A percentile compares a stretch with the other conserved stretches of the same genome.
Conservation (phyloP, 2,888 invertebrate species). For the Erebia ligea region DNA sequence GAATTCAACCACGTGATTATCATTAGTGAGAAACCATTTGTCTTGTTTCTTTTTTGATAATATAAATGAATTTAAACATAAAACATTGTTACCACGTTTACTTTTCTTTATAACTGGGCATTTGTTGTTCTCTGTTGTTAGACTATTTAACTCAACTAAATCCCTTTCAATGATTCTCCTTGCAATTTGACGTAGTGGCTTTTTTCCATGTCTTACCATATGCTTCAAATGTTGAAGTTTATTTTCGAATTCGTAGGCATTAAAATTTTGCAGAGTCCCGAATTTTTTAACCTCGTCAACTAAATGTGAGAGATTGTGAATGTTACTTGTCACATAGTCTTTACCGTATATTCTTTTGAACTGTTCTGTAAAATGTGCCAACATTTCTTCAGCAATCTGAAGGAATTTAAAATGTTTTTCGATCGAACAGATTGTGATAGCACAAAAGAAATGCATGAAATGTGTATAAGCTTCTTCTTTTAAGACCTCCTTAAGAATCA, state of each 20-base stretch:
- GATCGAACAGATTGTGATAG: slow-evolving; percentile 40
- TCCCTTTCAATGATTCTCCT: slow-evolving; percentile 13
- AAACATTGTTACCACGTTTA: slow-evolving; percentile 1
- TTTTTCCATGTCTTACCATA: slow-evolving; percentile 14
- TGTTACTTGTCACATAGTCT: slow-evolving; percentile 39
- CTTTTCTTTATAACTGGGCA: slow-evolving; percentile 19
- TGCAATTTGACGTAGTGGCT: slow-evolving; percentile 11
- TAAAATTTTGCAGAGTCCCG: slow-evolving; percentile 15
- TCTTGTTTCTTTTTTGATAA: slow-evolving; percentile 29
- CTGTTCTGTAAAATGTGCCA: slow-evolving; percentile 37
- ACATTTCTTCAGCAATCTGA: slow-evolving; percentile 34
- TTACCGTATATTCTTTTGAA: slow-evolving; percentile 37
- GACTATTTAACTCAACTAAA: slow-evolving; percentile 14
- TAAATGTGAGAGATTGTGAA: slow-evolving; percentile 36
- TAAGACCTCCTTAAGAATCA: slow-evolving; percentile 37
- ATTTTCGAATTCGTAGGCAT: slow-evolving; percentile 17
- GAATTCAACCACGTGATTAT: slow-evolving; percentile 28
- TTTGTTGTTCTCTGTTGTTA: slow-evolving; percentile 15
- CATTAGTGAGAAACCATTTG: slow-evolving; percentile 35
- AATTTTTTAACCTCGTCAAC: slow-evolving; percentile 16
- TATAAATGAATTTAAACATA: slow-evolving; percentile 12
- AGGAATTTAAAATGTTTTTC: slow-evolving; percentile 31
- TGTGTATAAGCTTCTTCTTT: slow-evolving; percentile 15
- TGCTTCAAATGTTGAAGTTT: slow-evolving; percentile 9
- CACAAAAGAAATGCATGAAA: slow-evolving; percentile 29